Evolutionary conservation across 2,797 vertebrate genomes (phyloP), one percentile per base, ranked within the genome.

Genomic region (Rhinatrema bivittatum): DNA sequence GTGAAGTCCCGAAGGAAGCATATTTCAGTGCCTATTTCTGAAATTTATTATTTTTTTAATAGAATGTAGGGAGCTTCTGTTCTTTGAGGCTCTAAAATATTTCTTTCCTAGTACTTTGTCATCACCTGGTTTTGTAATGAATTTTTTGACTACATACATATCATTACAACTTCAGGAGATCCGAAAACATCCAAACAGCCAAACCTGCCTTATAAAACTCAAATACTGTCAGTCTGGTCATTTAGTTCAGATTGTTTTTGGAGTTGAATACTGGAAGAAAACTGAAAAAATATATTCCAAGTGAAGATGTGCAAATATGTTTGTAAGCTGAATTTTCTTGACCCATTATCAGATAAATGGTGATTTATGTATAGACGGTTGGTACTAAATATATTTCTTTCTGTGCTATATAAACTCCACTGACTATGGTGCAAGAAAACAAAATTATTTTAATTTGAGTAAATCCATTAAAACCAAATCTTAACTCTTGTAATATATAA

Each of bases 1-100:
- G 62, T 59, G 69, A 58, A 65, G 61, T 52, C 60, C 64, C 70
- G 56, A 63, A 66, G 68, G 70, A 81, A 55, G 63, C 60, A 29
- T 68, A 36, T 76, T 70, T 75, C 74, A 79, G 82, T 86, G 79
- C 83, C 79, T 87, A 58, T 64, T 74, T n/a, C 54, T 65, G 56
- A n/a, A n/a, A n/a, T n/a, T n/a, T n/a, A n/a, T n/a, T n/a, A n/a
- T n/a, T n/a, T n/a, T n/a, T n/a, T n/a, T n/a, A 75, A 62, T 59
- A 63, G 62, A 53, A 69, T 66, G 40, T 62, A 56, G 62, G 59
- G 62, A 51, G 73, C 80, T 79, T 81, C 73, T 72, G 47, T 82
- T 78, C 62, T 78, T 70, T 79, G 80, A 78, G 81, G 80, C 76
- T 68, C 50, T 53, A 61, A 76, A 66, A 48, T 62, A 57, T 59